Percentiles rank a stretch among this genome's conserved stretches.
These are phyloP conservation scores for Cirrhinus mrigala DNA, from an alignment of 2,797 vertebrate species.

Conservation along the genomic window DNA sequence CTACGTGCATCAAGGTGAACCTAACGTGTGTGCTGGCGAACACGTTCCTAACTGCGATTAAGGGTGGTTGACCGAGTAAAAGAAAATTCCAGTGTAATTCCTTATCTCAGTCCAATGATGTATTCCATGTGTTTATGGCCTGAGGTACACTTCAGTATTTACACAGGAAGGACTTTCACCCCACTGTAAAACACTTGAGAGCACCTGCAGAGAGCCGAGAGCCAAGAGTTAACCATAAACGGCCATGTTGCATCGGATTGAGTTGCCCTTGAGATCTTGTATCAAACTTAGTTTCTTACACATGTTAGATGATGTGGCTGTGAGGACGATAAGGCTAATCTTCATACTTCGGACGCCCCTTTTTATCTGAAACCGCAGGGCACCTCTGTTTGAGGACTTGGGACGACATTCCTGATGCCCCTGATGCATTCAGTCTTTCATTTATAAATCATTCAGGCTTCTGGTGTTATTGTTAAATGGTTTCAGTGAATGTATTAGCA, in stretches of 20 bases:
- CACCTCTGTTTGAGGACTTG: background rate
- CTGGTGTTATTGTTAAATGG: constrained; percentile 4
- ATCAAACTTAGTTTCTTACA: background rate
- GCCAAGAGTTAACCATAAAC: constrained; percentile 24
- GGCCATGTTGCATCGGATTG: constrained; percentile 9
- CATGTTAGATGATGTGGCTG: constrained; percentile 17
- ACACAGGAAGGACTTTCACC: constrained; percentile 53
- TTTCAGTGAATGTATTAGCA: background rate
- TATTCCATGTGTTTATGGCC: constrained; percentile 47
- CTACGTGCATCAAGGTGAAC: constrained; percentile 65
- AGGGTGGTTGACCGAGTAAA: constrained; percentile 32
- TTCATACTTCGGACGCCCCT: background rate
- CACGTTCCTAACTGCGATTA: constrained; percentile 29
- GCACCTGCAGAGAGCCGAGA: constrained; percentile 35
- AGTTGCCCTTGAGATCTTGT: background rate
- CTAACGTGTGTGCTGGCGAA: constrained; percentile 59
- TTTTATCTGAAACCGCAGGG: background rate
- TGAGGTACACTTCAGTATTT: constrained; percentile 25
- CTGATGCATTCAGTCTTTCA: constrained; percentile 17
- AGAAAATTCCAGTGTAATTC: constrained; percentile 12
- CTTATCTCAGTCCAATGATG: constrained; percentile 54
- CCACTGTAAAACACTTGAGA: constrained; percentile 39
- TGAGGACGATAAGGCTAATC: background rate
- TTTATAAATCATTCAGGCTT: constrained; percentile 10
- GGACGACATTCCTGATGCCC: background rate